A percentile compares a stretch with the other conserved stretches of the same genome.
These are phyloP conservation scores for Parnassius mnemosyne DNA, from an alignment of 2,888 invertebrate species.

Conservation along the genomic window DNA sequence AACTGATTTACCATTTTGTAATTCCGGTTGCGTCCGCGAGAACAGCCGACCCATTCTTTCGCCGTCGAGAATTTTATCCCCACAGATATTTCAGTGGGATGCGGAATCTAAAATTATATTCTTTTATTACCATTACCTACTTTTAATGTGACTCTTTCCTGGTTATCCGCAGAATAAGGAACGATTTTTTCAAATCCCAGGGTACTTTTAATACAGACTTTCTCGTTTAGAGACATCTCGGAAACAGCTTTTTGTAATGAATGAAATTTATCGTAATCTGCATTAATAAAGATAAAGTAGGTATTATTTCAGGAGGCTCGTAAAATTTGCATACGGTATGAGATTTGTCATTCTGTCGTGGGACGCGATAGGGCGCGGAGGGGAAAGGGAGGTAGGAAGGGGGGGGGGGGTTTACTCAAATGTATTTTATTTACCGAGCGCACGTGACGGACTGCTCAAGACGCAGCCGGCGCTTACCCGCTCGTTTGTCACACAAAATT, in stretches of 20 bases:
- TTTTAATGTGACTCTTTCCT: slow-evolving; percentile 17
- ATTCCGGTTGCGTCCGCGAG: slow-evolving; percentile 66
- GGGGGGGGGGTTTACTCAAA: slow-evolving; percentile 41
- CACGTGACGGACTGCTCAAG: slow-evolving; percentile 54
- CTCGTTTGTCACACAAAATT: slow-evolving; percentile 68
- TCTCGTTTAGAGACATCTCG: background rate
- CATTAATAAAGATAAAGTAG: slow-evolving; percentile 26
- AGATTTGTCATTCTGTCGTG: slow-evolving; percentile 58
- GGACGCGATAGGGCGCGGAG: slow-evolving; percentile 41
- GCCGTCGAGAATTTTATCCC: slow-evolving; percentile 47
- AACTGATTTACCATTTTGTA: slow-evolving; percentile 69
- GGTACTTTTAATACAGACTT: slow-evolving; percentile 3
- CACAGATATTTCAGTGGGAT: slow-evolving; percentile 49
- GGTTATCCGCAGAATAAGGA: slow-evolving; percentile 1
- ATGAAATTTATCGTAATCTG: background rate
- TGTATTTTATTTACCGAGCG: slow-evolving; percentile 65
- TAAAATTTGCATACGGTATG: slow-evolving; percentile 63
- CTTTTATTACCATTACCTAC: slow-evolving; percentile 15
- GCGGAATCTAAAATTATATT: slow-evolving; percentile 47
- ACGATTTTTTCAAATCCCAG: background rate
- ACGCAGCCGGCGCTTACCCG: slow-evolving; percentile 58
- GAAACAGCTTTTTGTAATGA: slow-evolving; percentile 2
- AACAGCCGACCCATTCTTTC: slow-evolving; percentile 55
- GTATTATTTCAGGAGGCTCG: background rate
- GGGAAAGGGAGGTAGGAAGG: slow-evolving; percentile 27